Evolutionary conservation across 2,797 vertebrate species (phyloP).

Genomic region (Natrix natrix): DNA sequence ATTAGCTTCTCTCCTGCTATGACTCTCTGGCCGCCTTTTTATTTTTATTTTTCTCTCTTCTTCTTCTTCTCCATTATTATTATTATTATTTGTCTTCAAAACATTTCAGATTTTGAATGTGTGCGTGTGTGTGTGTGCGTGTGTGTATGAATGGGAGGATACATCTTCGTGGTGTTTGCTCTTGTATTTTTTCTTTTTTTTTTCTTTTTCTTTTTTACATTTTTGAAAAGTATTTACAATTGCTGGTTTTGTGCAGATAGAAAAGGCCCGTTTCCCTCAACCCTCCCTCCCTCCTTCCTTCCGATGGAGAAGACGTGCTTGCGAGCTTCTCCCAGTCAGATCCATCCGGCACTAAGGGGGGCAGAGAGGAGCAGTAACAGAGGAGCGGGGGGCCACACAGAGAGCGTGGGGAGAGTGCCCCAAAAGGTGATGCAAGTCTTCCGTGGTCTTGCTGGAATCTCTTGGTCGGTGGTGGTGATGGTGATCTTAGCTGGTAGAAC

Average conservation of each 20-base stretch:
- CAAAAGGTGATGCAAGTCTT: background rate
- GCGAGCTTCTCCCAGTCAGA: conserved; percentile 54
- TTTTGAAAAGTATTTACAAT: conserved; percentile 93
- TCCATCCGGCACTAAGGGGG: conserved; percentile 60
- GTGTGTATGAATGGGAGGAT: conserved; percentile 1
- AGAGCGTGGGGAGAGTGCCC: background rate
- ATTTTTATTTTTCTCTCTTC: no score
- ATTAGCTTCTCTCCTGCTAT: conserved; percentile 69
- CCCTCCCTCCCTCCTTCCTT: conserved; percentile 50
- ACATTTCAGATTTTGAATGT: conserved; percentile 59
- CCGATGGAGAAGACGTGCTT: conserved; percentile 67
- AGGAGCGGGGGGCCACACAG: conserved; percentile 49
- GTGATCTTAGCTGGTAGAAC: background rate
- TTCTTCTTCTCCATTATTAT: background rate
- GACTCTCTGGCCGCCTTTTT: conserved; percentile 38
- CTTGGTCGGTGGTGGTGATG: background rate
- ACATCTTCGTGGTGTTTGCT: conserved; percentile 45
- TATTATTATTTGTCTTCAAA: conserved; percentile 40
- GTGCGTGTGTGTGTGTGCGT: background rate
- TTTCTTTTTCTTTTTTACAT: conserved; percentile 56
- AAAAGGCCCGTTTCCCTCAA: conserved; percentile 26
- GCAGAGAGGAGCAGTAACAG: conserved; percentile 3
- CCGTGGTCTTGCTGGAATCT: conserved; percentile 35
- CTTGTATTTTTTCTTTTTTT: conserved; percentile 58
- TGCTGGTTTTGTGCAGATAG: conserved; percentile 89